Base-by-base conservation (phyloP, 2,113 vertebrate genomes). In the Puma concolor region DNA sequence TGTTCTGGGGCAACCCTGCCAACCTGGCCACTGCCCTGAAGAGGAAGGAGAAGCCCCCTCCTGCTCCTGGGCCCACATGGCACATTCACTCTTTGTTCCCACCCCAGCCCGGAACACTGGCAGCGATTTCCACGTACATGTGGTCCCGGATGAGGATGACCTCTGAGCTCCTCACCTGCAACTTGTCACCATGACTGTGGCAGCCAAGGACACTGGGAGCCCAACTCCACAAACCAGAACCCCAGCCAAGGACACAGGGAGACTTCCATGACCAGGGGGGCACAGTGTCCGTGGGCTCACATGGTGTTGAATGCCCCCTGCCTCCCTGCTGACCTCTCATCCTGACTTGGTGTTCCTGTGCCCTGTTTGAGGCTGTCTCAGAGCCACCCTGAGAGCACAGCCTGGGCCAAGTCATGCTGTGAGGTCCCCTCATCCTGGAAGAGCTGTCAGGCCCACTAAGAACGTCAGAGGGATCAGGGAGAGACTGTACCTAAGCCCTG, bases 291-390 rank as follows among this genome's bases (percentile, higher is more conserved):
- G 66, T 1, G 4, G 11, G 7, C 14, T 21, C 36, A 1, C 0
- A 0, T 2, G 29, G 69, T 7, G 64, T 23, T 13, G 8, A 31
- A 1, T 0, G 3, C 36, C 57, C 10, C 44, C 33, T 36, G 54
- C 31, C 23, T 41, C n/a, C 25, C 23, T 0, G 8, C 84, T 2
- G 19, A 16, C 15, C 77, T 19, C 71, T 74, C n/a, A 8, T 0
- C 10, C 16, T 21, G 23, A 44, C 36, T 21, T 16, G 16, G 19
- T 44, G n/a, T 50, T 63, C 11, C 84, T 1, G 33, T 12, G 44
- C 71, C 88, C 8, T 41, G 83, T 29, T 11, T 15, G 27, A 88
- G 31, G 33, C 60, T 48, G 5, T 66, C 69, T 87, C 84, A 54
- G 33, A 66, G 80, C 15, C 66, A 36, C 41, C 50, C n/a, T 14